Percentiles rank a stretch among this genome's conserved stretches.
Evolutionary conservation across 2,888 invertebrate genomes (phyloP).

Genomic region (Euclidia mi): DNA sequence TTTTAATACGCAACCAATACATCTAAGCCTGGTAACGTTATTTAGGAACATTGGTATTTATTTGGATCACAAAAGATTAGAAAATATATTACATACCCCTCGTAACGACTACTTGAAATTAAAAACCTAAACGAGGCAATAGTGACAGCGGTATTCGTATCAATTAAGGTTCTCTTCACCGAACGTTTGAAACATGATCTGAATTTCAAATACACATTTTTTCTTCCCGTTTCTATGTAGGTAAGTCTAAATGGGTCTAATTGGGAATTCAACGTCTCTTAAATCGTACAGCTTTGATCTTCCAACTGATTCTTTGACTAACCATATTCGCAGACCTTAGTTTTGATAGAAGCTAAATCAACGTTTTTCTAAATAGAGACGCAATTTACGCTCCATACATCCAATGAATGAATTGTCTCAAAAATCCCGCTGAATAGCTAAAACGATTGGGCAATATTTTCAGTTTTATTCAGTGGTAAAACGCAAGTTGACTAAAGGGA

Average conservation of each 20-base stretch:
- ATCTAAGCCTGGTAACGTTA: too few species aligned
- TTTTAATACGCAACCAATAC: too few species aligned
- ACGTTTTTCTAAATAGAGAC: constrained; percentile 10
- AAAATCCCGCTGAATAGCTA: constrained; percentile 8
- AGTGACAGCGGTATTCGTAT: constrained; percentile 69
- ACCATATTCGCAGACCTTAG: constrained; percentile 25
- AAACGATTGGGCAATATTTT: too few species aligned
- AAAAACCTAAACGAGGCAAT: constrained; percentile 35
- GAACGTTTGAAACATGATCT: constrained; percentile 73
- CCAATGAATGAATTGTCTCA: constrained; percentile 27
- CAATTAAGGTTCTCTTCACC: constrained; percentile 79
- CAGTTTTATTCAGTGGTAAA: too few species aligned
- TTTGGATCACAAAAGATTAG: not conserved
- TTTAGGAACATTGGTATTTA: not conserved
- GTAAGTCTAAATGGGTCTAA: constrained; percentile 73
- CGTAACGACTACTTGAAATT: constrained; percentile 32
- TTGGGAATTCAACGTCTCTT: constrained; percentile 73
- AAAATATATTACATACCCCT: not conserved
- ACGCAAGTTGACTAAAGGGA: too few species aligned
- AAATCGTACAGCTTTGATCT: constrained; percentile 53
- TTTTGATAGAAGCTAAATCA: constrained; percentile 21
- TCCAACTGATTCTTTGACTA: constrained; percentile 49
- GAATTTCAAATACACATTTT: constrained; percentile 81
- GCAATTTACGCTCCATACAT: constrained; percentile 11
- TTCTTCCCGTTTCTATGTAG: constrained; percentile 66